Percentiles rank a stretch among this genome's conserved stretches.
Evolutionary conservation across 1,140 invertebrate genomes (phyloP).

Genomic region (Lepidostoma basale): DNA sequence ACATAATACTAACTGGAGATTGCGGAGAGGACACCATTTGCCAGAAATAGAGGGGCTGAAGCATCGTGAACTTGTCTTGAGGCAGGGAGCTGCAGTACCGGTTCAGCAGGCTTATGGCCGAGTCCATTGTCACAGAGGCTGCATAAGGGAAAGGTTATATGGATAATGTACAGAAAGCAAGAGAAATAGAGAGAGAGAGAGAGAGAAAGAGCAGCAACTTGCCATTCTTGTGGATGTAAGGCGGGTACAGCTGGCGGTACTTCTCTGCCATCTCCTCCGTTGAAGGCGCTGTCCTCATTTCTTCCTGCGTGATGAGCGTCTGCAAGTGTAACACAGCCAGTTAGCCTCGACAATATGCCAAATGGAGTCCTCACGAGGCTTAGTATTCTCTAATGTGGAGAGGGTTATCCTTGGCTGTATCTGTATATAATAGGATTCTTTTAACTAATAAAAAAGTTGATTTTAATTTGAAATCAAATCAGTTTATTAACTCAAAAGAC

Average conservation of each 20-base stretch:
- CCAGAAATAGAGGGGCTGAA: conserved; percentile 72
- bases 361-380: no score
- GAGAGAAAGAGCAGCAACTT: conserved; percentile 44
- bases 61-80: conserved; percentile 80
- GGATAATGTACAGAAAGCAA: background rate
- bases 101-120: conserved; percentile 76
- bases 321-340: conserved; percentile 47
- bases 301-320: conserved; percentile 65
- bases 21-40: no score
- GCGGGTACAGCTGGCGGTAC: conserved; percentile 56
- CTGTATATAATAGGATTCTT: no score
- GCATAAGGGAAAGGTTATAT: conserved; percentile 29
- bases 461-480: no score
- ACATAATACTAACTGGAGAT: no score
- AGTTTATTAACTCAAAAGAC: no score
- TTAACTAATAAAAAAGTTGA: no score
- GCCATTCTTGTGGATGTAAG: conserved; percentile 58
- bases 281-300: conserved; percentile 59
- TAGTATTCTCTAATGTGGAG: no score
- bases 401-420: no score
- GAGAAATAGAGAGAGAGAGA: background rate
- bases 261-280: conserved; percentile 60
- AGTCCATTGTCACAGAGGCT: conserved; percentile 64
- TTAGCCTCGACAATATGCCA: background rate
- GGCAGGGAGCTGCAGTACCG: conserved; percentile 80